phyloP scores from a whole-genome alignment of 1,140 invertebrate species.

The Eurosta solidaginis region DNA sequence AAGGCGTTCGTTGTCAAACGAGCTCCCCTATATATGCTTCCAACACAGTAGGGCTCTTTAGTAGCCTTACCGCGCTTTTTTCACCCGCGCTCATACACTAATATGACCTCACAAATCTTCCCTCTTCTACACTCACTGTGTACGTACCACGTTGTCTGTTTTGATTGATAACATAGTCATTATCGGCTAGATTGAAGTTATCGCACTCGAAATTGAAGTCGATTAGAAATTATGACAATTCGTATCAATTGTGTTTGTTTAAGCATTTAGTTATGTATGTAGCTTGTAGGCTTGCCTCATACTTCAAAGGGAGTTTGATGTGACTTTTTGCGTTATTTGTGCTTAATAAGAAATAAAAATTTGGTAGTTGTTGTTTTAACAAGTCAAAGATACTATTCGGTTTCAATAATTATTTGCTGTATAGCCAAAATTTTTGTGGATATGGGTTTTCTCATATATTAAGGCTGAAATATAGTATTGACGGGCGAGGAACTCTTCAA shows the following conservation, averaged over 20 bases:
- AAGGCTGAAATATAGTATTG: too few species aligned
- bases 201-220: constrained; percentile 23
- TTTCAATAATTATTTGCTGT: too few species aligned
- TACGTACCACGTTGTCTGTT: constrained; percentile 40
- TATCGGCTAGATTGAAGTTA: constrained; percentile 30
- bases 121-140: neutral
- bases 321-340: neutral
- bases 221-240: constrained; percentile 1
- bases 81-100: neutral
- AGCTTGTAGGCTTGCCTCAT: neutral
- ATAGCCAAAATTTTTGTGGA: too few species aligned
- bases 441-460: too few species aligned
- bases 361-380: neutral
- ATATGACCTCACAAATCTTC: neutral
- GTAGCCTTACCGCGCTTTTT: neutral
- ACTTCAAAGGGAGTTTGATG: too few species aligned
- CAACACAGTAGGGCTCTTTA: neutral
- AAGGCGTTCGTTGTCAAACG: neutral
- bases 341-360: neutral
- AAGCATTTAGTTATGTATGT: neutral
- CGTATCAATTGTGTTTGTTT: constrained; percentile 10
- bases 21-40: neutral
- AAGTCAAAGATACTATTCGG: neutral
- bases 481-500: too few species aligned
- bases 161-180: constrained; percentile 58